A percentile compares a stretch with the other conserved stretches of the same genome.
Conservation (phyloP, 2,797 vertebrate species). For the Garrulus glandarius region DNA sequence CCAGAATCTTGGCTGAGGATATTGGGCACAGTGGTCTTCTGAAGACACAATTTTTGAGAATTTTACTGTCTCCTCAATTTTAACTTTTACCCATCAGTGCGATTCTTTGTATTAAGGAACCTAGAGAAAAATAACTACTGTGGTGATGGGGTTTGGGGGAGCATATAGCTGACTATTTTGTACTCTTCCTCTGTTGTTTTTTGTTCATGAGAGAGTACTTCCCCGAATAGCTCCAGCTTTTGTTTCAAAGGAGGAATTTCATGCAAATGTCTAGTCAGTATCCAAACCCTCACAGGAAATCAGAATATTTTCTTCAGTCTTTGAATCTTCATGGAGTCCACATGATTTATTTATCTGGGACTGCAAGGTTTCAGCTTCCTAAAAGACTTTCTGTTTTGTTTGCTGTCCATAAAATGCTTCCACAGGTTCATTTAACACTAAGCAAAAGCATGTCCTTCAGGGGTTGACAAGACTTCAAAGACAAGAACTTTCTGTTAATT, state of each 20-base stretch:
- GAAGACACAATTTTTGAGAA: neutral
- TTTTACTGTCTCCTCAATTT: neutral
- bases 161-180: neutral
- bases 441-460: neutral
- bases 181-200: neutral
- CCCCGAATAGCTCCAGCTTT: neutral
- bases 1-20: neutral
- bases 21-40: neutral
- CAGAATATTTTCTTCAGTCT: neutral
- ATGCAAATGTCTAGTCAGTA: neutral
- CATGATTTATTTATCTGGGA: conserved; percentile 54
- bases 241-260: conserved; percentile 4
- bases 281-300: conserved; percentile 5
- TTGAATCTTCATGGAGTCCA: neutral
- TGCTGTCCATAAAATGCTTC: neutral
- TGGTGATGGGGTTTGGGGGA: neutral
- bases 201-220: neutral
- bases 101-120: neutral
- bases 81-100: neutral
- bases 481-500: neutral
- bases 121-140: neutral
- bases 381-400: neutral
- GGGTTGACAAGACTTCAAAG: neutral
- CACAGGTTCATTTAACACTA: neutral
- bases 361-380: conserved; percentile 25